These are phyloP conservation scores for Ibidorhyncha struthersii DNA, from an alignment of 2,113 vertebrate genomes.

Conservation along the genomic window DNA sequence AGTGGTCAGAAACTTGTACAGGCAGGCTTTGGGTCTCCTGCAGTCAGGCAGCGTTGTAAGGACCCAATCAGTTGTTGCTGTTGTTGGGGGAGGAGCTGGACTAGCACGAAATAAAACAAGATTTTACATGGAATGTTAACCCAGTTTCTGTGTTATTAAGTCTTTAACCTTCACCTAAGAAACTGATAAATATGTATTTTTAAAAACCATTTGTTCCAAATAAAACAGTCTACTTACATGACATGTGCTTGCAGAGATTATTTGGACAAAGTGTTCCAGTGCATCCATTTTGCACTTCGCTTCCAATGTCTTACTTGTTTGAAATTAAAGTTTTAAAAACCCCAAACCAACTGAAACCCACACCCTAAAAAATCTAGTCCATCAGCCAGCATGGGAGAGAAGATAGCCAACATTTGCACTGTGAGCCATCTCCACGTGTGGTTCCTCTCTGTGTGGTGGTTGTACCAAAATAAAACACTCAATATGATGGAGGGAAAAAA, in stretches of 20 bases:
- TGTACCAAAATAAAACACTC: not conserved
- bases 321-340: not conserved
- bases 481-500: not conserved
- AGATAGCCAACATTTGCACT: not conserved
- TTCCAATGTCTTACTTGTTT: not conserved
- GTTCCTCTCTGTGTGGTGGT: not conserved
- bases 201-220: not conserved
- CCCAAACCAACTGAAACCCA: not conserved
- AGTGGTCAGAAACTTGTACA: not conserved
- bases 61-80: not conserved
- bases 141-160: not conserved
- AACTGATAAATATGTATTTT: not conserved
- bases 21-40: not conserved
- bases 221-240: not conserved
- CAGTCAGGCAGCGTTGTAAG: not conserved
- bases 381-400: not conserved
- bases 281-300: not conserved
- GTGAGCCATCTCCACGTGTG: not conserved
- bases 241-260: not conserved
- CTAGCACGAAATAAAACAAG: not conserved
- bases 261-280: not conserved
- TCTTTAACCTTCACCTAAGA: not conserved
- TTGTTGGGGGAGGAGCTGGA: not conserved
- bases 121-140: not conserved
- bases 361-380: not conserved